A percentile compares a stretch with the other conserved stretches of the same genome.
Conservation (phyloP, 2,888 invertebrate species). For the Drosophila maculinotata region DNA sequence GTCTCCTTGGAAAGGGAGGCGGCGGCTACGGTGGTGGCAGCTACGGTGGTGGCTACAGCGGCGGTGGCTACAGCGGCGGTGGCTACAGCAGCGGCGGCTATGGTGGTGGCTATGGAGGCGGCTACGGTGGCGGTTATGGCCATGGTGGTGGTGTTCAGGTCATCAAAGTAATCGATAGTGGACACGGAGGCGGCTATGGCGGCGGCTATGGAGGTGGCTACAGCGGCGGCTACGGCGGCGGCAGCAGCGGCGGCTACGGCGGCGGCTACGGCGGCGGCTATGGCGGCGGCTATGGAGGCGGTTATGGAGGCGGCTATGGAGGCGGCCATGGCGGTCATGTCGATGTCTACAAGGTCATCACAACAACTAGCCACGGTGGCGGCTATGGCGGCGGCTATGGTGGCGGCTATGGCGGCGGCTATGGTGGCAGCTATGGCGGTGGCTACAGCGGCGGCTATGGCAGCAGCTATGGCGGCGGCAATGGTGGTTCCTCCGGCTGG, state of each 20-base stretch:
- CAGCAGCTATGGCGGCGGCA: conserved; percentile 14
- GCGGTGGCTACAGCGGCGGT: conserved; percentile 17
- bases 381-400: conserved; percentile 38
- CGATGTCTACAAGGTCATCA: conserved; percentile 55
- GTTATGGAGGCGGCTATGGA: conserved; percentile 27
- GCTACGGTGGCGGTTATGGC: conserved; percentile 25
- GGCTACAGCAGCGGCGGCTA: conserved; percentile 21
- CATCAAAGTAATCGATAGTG: conserved; percentile 38
- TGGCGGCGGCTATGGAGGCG: conserved; percentile 29
- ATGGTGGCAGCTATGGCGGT: conserved; percentile 36
- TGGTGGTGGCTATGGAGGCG: conserved; percentile 20
- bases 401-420: conserved; percentile 36
- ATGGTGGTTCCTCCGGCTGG: conserved; percentile 56
- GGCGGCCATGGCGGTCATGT: conserved; percentile 36
- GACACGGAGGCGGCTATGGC: conserved; percentile 40
- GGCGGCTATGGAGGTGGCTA: conserved; percentile 31
- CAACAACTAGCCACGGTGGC: conserved; percentile 14
- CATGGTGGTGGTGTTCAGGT: conserved; percentile 34
- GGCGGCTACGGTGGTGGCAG: conserved; percentile 32
- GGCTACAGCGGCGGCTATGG: conserved; percentile 25
- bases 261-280: conserved; percentile 25
- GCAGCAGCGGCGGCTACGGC: conserved; percentile 15
- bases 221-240: conserved; percentile 29
- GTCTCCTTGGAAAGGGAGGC: conserved; percentile 57
- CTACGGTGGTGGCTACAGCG: conserved; percentile 16